phyloP scores from a whole-genome alignment of 2,888 invertebrate genomes.

The Tipula vernalis region DNA sequence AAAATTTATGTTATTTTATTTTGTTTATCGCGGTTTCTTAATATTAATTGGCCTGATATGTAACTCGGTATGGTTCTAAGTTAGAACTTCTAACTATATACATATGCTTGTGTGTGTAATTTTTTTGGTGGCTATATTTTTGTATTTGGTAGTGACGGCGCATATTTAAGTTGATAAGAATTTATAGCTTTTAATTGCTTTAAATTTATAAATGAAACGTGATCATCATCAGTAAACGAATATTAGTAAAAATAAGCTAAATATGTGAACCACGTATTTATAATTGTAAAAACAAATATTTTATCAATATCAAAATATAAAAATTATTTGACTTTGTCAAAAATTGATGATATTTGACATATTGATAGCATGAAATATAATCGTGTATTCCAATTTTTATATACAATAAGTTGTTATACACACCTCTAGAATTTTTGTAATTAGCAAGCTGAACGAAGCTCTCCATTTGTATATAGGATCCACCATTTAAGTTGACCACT shows the following conservation, averaged over 20 bases:
- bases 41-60: background rate
- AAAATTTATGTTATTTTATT: background rate
- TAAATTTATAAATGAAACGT: background rate
- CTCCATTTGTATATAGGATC: too few species aligned
- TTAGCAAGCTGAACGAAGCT: too few species aligned
- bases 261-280: background rate
- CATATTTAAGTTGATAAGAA: background rate
- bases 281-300: background rate
- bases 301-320: too few species aligned
- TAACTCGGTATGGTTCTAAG: background rate
- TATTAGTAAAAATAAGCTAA: background rate
- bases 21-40: background rate
- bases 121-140: background rate
- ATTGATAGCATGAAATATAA: too few species aligned
- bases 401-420: too few species aligned
- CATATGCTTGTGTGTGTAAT: background rate
- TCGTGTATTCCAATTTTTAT: too few species aligned
- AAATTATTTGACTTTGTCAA: too few species aligned
- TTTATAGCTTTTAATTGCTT: background rate
- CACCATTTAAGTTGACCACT: too few species aligned
- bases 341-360: too few species aligned
- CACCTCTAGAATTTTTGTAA: too few species aligned
- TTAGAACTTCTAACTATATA: too few species aligned
- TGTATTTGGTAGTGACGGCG: background rate
- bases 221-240: background rate